phyloP scores from a whole-genome alignment of 92 coral and sea anemone genomes.

The Epizoanthus rinbou region DNA sequence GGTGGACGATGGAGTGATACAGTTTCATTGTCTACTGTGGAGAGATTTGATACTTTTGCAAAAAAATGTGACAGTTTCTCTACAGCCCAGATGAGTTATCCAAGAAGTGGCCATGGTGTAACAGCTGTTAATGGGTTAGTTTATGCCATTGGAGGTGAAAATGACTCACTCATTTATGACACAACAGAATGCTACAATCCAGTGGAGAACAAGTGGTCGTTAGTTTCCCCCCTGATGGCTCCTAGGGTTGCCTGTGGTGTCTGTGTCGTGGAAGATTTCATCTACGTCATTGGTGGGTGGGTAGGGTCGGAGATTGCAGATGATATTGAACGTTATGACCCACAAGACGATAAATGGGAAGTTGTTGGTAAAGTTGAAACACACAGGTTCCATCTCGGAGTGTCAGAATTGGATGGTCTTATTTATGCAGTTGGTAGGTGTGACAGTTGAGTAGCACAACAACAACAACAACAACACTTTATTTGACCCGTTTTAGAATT shows the following conservation, averaged over 20 bases:
- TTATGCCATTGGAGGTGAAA: constrained; percentile 96
- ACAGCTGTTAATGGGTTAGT: constrained; percentile 74
- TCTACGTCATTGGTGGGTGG: constrained; percentile 99
- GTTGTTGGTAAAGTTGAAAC: constrained; percentile 85
- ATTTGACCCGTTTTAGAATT: too few relatives aligned
- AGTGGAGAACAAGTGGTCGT: constrained; percentile 74
- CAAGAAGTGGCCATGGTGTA: constrained; percentile 88
- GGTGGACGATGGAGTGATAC: constrained; percentile 92
- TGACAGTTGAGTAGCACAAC: too few relatives aligned
- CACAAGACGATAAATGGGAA: constrained; percentile 79
- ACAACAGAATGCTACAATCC: constrained; percentile 92
- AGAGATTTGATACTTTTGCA: constrained; percentile 79
- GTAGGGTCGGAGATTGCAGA: constrained; percentile 92
- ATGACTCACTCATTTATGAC: constrained; percentile 94
- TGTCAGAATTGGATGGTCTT: constrained; percentile 78
- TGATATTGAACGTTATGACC: constrained; percentile 86
- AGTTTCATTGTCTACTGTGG: constrained; percentile 75
- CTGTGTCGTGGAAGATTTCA: constrained; percentile 79
- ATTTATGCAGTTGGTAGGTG: constrained; percentile 85
- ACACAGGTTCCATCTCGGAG: constrained; percentile 86
- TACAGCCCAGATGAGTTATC: constrained; percentile 67
- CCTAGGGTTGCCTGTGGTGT: constrained; percentile 94
- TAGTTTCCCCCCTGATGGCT: constrained; percentile 76
- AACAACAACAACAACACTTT: too few relatives aligned
- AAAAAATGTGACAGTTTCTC: constrained; percentile 67